These are phyloP conservation scores for Scrobipalpa atriplicella DNA, from an alignment of 2,888 invertebrate genomes.

Conservation along the genomic window DNA sequence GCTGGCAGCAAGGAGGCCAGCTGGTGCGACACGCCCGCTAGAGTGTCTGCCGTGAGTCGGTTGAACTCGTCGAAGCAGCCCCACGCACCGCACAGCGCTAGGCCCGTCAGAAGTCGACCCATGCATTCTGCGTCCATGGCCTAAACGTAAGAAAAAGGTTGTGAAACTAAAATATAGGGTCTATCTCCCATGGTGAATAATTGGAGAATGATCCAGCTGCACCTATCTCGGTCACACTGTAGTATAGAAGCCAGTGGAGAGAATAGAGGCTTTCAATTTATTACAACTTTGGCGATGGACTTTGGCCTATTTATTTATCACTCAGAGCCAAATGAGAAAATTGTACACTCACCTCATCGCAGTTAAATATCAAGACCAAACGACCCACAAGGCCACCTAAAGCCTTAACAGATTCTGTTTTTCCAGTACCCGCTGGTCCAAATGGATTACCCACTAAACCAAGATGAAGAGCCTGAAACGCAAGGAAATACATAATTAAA, in stretches of 20 bases:
- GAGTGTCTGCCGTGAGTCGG: constrained; percentile 95
- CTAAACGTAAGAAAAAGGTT: constrained; percentile 71
- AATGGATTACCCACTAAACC: constrained; percentile 99
- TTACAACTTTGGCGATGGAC: too few relatives aligned
- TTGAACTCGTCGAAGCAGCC: constrained; percentile 99
- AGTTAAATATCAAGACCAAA: constrained; percentile 97
- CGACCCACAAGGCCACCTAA: constrained; percentile 95
- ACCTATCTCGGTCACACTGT: too few relatives aligned
- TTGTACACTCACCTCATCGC: constrained; percentile 89
- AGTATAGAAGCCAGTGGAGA: too few relatives aligned
- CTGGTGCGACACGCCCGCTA: constrained; percentile 97
- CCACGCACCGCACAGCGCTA: constrained; percentile 98
- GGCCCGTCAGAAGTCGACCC: constrained; percentile 95
- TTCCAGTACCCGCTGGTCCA: constrained; percentile 99
- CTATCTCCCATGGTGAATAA: too few relatives aligned
- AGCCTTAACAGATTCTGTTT: constrained; percentile 99
- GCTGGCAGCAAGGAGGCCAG: constrained; percentile 96
- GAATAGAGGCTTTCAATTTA: too few relatives aligned
- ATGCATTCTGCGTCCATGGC: constrained; percentile 98
- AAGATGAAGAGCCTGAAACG: constrained; percentile 91
- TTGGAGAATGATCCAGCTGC: too few relatives aligned
- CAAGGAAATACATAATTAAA: too few relatives aligned
- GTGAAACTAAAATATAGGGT: too few relatives aligned
- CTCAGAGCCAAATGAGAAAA: background rate
- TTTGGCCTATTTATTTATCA: too few relatives aligned